Evolutionary conservation across 35 echinoderm and acorn worm genomes (phyloP).

Genomic region (Patiria miniata): DNA sequence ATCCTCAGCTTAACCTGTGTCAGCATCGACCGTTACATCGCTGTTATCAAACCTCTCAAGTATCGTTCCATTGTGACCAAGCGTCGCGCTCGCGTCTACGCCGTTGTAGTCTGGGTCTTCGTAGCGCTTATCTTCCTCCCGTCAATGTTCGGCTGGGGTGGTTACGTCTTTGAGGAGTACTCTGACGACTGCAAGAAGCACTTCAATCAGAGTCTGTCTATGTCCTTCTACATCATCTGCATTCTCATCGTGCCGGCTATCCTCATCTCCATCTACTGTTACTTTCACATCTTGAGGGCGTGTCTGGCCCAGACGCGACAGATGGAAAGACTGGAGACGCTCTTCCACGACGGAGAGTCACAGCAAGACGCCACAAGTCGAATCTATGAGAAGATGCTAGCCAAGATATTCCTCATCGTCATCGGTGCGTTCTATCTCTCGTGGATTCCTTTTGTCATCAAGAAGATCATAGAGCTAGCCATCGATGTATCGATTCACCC

Average conservation of each 20-base stretch:
- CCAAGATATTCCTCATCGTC: constrained; percentile 87
- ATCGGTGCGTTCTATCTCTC: constrained; percentile 90
- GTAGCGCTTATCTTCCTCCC: constrained; percentile 61
- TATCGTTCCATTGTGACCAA: constrained; percentile 79
- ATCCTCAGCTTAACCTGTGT: constrained; percentile 68
- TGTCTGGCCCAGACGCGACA: constrained; percentile 59
- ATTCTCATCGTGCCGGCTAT: constrained; percentile 75
- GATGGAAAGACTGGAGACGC: constrained; percentile 41
- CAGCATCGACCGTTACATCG: constrained; percentile 89
- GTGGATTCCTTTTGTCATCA: constrained; percentile 84
- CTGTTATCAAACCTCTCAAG: constrained; percentile 69
- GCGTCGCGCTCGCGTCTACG: constrained; percentile 42
- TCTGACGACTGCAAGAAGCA: constrained; percentile 71
- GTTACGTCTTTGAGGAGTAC: constrained; percentile 60
- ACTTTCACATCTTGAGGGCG: constrained; percentile 70
- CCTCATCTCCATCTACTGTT: constrained; percentile 69
- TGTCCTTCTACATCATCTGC: constrained; percentile 74
- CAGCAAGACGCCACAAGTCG: constrained; percentile 41
- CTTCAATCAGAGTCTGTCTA: constrained; percentile 46
- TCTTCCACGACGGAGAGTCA: constrained; percentile 44
- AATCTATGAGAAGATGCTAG: constrained; percentile 65
- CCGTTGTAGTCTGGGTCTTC: constrained; percentile 64
- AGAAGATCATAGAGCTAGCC: constrained; percentile 59
- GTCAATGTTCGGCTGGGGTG: constrained; percentile 51
- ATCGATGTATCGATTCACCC: constrained; percentile 54